phyloP scores from a whole-genome alignment of 2,797 vertebrate species.

The Alectoris magna region DNA sequence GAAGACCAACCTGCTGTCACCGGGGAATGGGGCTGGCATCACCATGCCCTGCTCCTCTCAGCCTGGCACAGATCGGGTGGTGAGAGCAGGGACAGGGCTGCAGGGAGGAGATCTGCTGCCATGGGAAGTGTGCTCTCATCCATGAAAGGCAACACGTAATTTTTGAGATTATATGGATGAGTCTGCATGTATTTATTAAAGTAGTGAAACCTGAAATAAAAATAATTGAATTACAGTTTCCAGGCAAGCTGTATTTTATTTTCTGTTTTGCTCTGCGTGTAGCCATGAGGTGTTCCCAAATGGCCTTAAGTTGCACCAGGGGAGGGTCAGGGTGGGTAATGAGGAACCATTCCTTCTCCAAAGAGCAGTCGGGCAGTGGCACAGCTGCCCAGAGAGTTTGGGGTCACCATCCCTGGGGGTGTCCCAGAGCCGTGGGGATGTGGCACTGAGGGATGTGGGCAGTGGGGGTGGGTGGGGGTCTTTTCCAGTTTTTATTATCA shows the following conservation, averaged over 20 bases:
- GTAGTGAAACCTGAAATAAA: not conserved
- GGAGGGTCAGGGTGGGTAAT: too few relatives aligned
- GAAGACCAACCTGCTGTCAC: not conserved
- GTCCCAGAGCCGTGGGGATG: too few relatives aligned
- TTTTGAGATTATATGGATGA: not conserved
- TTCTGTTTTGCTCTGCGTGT: not conserved
- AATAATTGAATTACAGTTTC: not conserved
- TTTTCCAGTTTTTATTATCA: too few relatives aligned
- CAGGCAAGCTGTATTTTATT: not conserved
- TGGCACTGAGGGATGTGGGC: too few relatives aligned
- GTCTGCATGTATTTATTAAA: not conserved
- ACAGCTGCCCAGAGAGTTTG: too few relatives aligned
- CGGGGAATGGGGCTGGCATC: not conserved
- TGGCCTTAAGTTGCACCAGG: too few relatives aligned
- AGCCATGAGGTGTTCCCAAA: not conserved
- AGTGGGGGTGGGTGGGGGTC: too few relatives aligned
- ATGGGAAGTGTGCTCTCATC: not conserved
- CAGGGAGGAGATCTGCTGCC: not conserved
- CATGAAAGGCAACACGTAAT: fast-evolving
- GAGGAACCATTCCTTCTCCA: too few relatives aligned
- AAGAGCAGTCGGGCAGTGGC: too few relatives aligned
- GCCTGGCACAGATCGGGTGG: too few relatives aligned
- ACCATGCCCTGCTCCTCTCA: not conserved
- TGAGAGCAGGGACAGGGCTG: not conserved
- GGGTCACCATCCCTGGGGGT: too few relatives aligned